Evolutionary conservation across 92 coral and sea anemone species (phyloP).

Genomic region (Blastomussa wellsi): DNA sequence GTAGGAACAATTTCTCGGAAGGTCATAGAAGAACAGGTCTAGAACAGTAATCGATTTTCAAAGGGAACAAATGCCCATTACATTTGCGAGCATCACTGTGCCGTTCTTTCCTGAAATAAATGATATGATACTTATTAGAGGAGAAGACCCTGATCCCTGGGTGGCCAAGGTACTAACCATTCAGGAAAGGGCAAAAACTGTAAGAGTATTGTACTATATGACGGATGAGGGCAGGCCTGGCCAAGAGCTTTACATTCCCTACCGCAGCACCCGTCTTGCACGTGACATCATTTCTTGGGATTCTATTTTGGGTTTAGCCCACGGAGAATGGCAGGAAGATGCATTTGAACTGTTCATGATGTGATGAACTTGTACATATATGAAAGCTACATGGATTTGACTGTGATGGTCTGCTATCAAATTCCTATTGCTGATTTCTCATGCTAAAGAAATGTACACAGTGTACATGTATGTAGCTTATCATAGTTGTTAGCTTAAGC

Average conservation of each 20-base stretch:
- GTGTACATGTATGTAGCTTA: background rate
- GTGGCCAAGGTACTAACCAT: constrained; percentile 33
- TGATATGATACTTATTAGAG: constrained; percentile 39
- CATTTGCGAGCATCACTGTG: constrained; percentile 25
- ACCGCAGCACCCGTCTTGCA: background rate
- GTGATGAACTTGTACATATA: background rate
- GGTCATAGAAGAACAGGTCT: no score
- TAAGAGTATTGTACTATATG: constrained; percentile 38
- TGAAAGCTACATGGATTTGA: background rate
- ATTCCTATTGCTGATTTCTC: background rate
- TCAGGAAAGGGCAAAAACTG: constrained; percentile 37
- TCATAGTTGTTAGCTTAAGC: background rate
- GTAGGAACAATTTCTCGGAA: constrained; percentile 12
- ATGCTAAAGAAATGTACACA: background rate
- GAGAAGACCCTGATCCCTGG: constrained; percentile 44
- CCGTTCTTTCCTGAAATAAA: constrained; percentile 49
- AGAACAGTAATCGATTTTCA: constrained; percentile 46
- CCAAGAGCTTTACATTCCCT: constrained; percentile 7
- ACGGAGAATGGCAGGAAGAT: constrained; percentile 34
- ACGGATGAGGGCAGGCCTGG: constrained; percentile 34
- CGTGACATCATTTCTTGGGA: constrained; percentile 18
- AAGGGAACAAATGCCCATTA: constrained; percentile 36
- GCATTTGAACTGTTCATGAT: constrained; percentile 5
- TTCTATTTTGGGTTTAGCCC: constrained; percentile 25
- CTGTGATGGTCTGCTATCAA: background rate